Evolutionary conservation across 2,797 vertebrate species (phyloP).

Genomic region (Cryptoblepharus egeriae): DNA sequence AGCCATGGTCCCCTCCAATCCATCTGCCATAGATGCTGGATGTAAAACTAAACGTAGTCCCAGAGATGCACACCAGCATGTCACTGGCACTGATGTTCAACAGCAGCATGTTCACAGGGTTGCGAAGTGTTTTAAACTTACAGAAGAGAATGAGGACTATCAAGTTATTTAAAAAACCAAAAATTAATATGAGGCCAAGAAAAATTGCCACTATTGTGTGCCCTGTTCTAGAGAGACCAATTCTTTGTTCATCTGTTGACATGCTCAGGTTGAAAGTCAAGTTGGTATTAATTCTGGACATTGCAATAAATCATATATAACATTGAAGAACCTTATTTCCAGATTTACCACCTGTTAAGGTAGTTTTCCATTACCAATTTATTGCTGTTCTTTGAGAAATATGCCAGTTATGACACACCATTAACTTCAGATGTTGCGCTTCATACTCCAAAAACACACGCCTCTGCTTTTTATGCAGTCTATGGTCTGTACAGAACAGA

Average conservation of each 20-base stretch:
- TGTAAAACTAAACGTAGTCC: conserved; percentile 89
- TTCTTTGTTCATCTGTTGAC: conserved; percentile 68
- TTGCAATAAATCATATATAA: conserved; percentile 44
- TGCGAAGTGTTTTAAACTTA: conserved; percentile 89
- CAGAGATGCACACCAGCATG: conserved; percentile 90
- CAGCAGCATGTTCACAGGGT: conserved; percentile 90
- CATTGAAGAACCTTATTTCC: neutral
- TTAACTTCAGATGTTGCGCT: neutral
- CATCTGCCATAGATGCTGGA: conserved; percentile 85
- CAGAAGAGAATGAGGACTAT: conserved; percentile 88
- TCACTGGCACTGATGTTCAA: conserved; percentile 92
- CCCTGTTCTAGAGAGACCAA: conserved; percentile 80
- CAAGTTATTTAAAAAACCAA: conserved; percentile 90
- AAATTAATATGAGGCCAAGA: conserved; percentile 88
- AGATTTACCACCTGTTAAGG: conserved; percentile 19
- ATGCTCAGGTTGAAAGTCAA: conserved; percentile 74
- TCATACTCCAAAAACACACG: neutral
- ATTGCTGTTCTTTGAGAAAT: neutral
- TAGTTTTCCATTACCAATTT: neutral
- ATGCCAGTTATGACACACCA: neutral
- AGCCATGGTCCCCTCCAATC: conserved; percentile 85
- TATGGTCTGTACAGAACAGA: neutral
- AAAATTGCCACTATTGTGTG: conserved; percentile 85
- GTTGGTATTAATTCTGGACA: conserved; percentile 68
- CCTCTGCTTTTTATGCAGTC: neutral